Base-by-base conservation (phyloP, 1,140 invertebrate genomes). In the Calephelis nemesis region DNA sequence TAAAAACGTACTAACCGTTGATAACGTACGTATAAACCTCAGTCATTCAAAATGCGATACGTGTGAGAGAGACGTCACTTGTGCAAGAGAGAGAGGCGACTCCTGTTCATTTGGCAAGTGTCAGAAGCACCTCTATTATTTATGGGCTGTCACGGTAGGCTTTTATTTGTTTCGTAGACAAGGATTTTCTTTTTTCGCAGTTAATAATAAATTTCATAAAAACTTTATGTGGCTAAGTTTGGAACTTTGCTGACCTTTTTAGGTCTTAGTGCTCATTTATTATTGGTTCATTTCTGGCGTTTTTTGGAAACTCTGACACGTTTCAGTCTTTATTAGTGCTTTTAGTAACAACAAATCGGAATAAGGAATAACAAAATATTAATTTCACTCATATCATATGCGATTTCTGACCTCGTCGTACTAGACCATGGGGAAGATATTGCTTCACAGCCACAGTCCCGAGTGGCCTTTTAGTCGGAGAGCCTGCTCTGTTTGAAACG, bases 51-150 rank as follows among this genome's bases (percentile, higher is more conserved):
- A 54, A 10, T 19, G 10, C 8, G 7, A 54, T 30, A 54, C 7
- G 50, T 10, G 9, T 19, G n/a, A 54, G 19, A 19, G 52, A 54
- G 52, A 54, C 15, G 7, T 4, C 11, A n/a, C 13, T 19, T 30
- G 15, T 10, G 52, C 15, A n/a, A n/a, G 15, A 54, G 19, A 5
- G 52, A 54, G 52, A 54, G 19, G 52, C 39, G 39, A 9, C 42
- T 39, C 40, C 63, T 48, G 30, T 30, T 30, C 30, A 68, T 68
- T 68, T 68, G 67, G 52, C 19, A 54, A 54, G 52, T 54, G 52
- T 54, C 52, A 54, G 52, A 54, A 54, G 15, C 52, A 30, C 52
- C 52, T 54, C 52, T 54, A 58, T 58, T 58, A 58, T 58, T 58
- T 58, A 58, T 58, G 19, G 52, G 52, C 52, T 58, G 52, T 58